Evolutionary conservation across 2,113 vertebrate genomes (phyloP).

Genomic region (Poeciliopsis occidentalis): DNA sequence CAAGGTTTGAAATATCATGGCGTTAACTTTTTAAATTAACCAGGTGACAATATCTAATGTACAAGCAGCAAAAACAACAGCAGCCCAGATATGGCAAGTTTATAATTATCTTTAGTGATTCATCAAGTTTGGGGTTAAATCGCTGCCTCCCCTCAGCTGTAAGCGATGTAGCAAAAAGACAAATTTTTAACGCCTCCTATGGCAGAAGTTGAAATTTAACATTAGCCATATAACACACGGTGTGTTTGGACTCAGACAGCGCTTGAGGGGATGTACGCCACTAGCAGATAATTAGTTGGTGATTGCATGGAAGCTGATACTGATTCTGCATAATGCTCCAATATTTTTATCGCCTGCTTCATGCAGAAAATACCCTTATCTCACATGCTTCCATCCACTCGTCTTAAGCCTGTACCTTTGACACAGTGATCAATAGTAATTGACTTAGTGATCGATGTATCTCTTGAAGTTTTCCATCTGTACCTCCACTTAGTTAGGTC

Average conservation of each 20-base stretch:
- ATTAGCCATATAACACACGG: conserved; percentile 38
- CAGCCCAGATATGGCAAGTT: not conserved
- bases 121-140: not conserved
- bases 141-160: not conserved
- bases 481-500: conserved; percentile 32
- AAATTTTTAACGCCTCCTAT: conserved; percentile 1
- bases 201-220: conserved; percentile 58
- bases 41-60: not conserved
- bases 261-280: conserved; percentile 62
- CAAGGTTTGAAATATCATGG: too few species aligned
- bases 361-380: conserved; percentile 58
- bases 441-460: conserved; percentile 67
- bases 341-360: conserved; percentile 58
- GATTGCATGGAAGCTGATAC: conserved; percentile 62
- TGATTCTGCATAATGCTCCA: conserved; percentile 55
- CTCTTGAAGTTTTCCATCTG: conserved; percentile 66
- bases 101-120: not conserved
- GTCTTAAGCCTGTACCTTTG: conserved; percentile 54
- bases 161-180: not conserved
- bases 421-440: conserved; percentile 70
- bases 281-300: conserved; percentile 64
- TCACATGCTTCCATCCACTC: conserved; percentile 30
- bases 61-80: not conserved
- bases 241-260: conserved; percentile 41
- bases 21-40: not conserved